Base-by-base conservation (phyloP, 2,888 invertebrate species). In the Ochropleura leucogaster region DNA sequence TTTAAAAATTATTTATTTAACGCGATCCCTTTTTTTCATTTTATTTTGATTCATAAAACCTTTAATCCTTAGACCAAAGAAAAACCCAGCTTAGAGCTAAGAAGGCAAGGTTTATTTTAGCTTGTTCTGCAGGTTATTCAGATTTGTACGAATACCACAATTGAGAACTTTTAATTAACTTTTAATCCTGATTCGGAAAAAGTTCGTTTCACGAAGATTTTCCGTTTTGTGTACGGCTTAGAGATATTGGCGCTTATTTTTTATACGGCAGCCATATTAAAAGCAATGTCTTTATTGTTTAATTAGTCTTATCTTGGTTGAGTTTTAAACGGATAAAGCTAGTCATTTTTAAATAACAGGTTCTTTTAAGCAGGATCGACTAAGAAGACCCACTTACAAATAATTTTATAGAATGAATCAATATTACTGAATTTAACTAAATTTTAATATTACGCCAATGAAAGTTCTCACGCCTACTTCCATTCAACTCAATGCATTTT, bases 131-230 rank as follows among this genome's bases (percentile, higher is more conserved):
- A 40, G 62, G 69, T 66, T 49, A 86, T 74, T 79, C 62, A 49
- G 55, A 40, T 66, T 51, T 49, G 46, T 77, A 30, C 42, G 53
- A 62, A 74, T 68, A 65, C 63, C 64, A 70, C 47, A 70, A 72
- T 80, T 70, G 68, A 73, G n/a, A 75, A 70, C 77, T 82, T 85
- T 79, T 87, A 87, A 87, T 87, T 87, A 87, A 84, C 77, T 86
- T 87, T 82, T 72, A 87, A 87, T 77, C 79, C 76, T 59, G 68
- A 69, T 72, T 83, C 53, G 73, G 51, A 49, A 18, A 74, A 84
- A 80, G 69, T 78, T 78, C 55, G 59, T 46, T 53, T 64, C 9
- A 42, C 49, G 65, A 83, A 83, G 80, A 74, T 51, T 74, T 72
- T 62, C 16, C 14, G 18, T 74, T 70, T 16, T 63, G 59, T 40